Base-by-base conservation (phyloP, 2,113 vertebrate species). In the Rhinichthys klamathensis region DNA sequence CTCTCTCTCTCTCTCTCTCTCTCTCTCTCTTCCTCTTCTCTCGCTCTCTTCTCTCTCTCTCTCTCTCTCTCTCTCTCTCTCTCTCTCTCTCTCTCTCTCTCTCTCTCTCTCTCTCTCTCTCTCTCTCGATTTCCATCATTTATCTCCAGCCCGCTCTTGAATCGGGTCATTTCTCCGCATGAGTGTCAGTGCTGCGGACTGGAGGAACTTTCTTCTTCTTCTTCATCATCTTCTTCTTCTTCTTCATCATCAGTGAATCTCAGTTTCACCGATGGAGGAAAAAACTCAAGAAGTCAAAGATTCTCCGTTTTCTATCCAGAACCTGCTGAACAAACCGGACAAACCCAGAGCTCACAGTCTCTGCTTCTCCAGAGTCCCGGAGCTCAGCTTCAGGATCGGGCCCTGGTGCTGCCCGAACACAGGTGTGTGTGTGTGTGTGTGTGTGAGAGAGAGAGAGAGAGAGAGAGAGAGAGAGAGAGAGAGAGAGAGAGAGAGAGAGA, bases 271-370 rank as follows among this genome's bases (percentile, higher is more conserved):
- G 75, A 95, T 95, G 95, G 92, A 93, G 89, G 95, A 96, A 90
- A 94, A 94, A 46, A 93, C 93, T 86, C 95, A 93, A 79, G 96
- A 96, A 4, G 92, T 96, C 54, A 98, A 98, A 90, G 97, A 98
- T 83, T 97, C 97, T 9, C 96, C 96, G 1, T 99, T 99, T 92
- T 98, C 97, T 93, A 99, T 99, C 89, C 97, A 97, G 93, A 99
- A 97, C 90, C 94, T 98, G 82, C 97, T 99, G 91, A 97, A 96
- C 70, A 94, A 94, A 25, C 91, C 96, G 60, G 86, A 93, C 0
- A 97, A 96, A 70, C 95, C 95, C 11, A 94, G 95, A 86, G 91
- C 93, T 76, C 89, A 97, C 95, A 84, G 92, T 95, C 96, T 98
- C 82, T 95, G 96, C 82, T 91, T 98, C 83, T 96, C 97, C 79